phyloP scores from a whole-genome alignment of 2,797 vertebrate genomes.

The Naso thynnoides region DNA sequence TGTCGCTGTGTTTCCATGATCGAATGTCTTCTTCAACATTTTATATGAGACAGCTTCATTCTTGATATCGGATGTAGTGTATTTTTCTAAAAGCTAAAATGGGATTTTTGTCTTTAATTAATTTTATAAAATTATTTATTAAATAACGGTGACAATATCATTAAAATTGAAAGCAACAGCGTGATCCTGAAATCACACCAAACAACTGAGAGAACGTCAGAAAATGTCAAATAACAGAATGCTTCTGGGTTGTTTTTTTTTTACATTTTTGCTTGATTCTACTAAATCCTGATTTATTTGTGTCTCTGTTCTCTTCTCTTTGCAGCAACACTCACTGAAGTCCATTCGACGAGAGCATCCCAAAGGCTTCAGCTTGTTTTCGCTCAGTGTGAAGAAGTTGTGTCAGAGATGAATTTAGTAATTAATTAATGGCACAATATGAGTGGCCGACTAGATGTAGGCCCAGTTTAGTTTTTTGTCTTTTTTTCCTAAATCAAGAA shows the following conservation, averaged over 20 bases:
- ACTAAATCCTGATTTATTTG: not conserved
- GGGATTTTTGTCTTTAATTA: not conserved
- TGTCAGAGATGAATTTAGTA: constrained; percentile 43
- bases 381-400: constrained; percentile 1
- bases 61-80: not conserved
- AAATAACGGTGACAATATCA: not conserved
- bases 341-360: not conserved
- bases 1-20: not conserved
- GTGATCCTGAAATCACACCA: not conserved
- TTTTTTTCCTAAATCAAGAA: not conserved
- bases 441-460: constrained; percentile 8
- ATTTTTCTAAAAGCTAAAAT: not conserved
- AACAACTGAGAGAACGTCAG: no score
- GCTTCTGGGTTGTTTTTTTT: not conserved
- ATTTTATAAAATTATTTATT: not conserved
- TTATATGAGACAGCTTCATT: not conserved
- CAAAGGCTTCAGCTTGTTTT: constrained; percentile 9
- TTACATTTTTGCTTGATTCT: not conserved
- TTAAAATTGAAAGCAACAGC: not conserved
- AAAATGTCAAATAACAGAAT: not conserved
- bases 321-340: not conserved
- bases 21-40: not conserved
- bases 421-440: no score
- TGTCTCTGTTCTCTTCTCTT: not conserved
- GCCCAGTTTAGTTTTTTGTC: constrained; percentile 19